Evolutionary conservation across 23 tunicate genomes (phyloP), one percentile per base, ranked within the genome.

Genomic region (Styela plicata): DNA sequence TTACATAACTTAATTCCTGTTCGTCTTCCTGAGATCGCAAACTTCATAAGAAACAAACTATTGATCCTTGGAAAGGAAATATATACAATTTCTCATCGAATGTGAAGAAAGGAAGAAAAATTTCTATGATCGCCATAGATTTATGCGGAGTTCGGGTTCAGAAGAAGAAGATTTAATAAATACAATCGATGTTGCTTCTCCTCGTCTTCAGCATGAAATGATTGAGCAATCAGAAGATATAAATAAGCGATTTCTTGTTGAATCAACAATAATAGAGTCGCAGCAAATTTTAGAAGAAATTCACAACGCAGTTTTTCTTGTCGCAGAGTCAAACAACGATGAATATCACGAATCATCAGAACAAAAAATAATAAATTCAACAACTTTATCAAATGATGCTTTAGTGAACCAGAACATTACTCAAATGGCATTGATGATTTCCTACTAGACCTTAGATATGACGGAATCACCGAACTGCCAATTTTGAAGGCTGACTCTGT

Each of bases 171-270:
- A 82, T 44, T 82, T 86, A 69, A 91, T 91, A 27, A 78, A 91
- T 73, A 90, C 97, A 33, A 91, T 91, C 68, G 97, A 91, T 57
- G 87, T 82, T 1, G 97, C 97, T 2, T 87, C 76, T 25, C 31
- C 10, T 44, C 57, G 57, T 44, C 57, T 13, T 5, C 13, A 5
- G 57, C 13, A 5, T 44, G 57, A 44, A 7, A 44, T 13, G 10
- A 5, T 44, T 44, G 57, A n/a, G n/a, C n/a, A n/a, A n/a, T n/a
- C n/a, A n/a, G n/a, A n/a, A n/a, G n/a, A n/a, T n/a, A n/a, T n/a
- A n/a, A n/a, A n/a, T n/a, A n/a, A n/a, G n/a, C n/a, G n/a, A n/a
- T n/a, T n/a, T n/a, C n/a, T n/a, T n/a, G n/a, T n/a, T n/a, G n/a
- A n/a, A n/a, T n/a, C n/a, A n/a, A n/a, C n/a, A n/a, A n/a, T n/a